Base-by-base conservation (phyloP, 2,888 invertebrate genomes). In the Parapristionchus giblindavisi region DNA sequence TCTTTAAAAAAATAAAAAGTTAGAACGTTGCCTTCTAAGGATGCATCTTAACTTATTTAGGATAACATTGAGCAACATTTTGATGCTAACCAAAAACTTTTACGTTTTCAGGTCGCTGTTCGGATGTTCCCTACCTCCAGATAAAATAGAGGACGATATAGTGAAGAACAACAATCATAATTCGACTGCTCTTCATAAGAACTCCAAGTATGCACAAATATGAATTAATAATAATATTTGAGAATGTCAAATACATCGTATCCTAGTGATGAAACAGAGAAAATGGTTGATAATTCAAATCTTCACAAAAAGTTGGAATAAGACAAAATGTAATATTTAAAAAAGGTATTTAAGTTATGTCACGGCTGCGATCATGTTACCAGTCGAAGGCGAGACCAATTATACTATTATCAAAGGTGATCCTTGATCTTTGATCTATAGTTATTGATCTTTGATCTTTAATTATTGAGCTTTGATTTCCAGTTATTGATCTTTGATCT, bases 401-500 rank as follows among this genome's bases (percentile, higher is more conserved):
- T 71, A 71, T 40, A 71, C 70, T 0, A 71, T 71, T n/a, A 71
- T 71, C 38, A 71, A 71, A 14, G 56, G 56, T 56, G 24, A 24
- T n/a, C n/a, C n/a, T n/a, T n/a, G n/a, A 58, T 58, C 5, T 17
- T 17, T 11, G 11, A 58, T 24, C n/a, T n/a, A n/a, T n/a, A n/a
- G n/a, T n/a, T n/a, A 34, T 3, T 29, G 32, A 29, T 14, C 11
- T 27, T 32, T 32, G 32, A 58, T 58, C 5, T 17, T 17, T 11
- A 29, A 58, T 24, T 17, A 24, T 29, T 1, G 24, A 29, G 6
- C 14, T 58, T 58, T 27, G 8, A 34, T 21, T 58, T 58, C 32
- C 43, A 14, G 8, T 43, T 43, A n/a, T n/a, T n/a, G n/a, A n/a
- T 14, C 43, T 43, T 17, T 43, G 17, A 17, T 43, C 43, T 43